These are phyloP conservation scores for Upupa epops DNA, from an alignment of 2,113 vertebrate species.

Conservation along the genomic window DNA sequence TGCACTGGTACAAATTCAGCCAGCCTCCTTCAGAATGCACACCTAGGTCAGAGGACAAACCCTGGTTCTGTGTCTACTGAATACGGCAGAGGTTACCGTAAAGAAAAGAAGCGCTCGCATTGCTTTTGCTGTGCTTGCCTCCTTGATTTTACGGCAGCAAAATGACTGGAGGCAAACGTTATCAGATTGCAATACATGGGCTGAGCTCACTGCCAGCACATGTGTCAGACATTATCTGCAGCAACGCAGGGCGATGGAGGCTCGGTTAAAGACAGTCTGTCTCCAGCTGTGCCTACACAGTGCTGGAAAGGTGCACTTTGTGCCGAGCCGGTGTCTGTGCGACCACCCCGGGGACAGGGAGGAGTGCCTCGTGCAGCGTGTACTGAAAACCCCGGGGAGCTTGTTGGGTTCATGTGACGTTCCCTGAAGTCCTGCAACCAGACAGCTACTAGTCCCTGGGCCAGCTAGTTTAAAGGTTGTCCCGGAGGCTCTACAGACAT, in stretches of 20 bases:
- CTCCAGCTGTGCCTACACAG: background rate
- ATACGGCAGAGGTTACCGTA: background rate
- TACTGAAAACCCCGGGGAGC: background rate
- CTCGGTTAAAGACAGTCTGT: background rate
- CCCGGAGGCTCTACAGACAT: background rate
- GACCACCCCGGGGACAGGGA: fast-evolving
- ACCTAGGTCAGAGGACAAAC: background rate
- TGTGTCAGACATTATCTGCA: background rate
- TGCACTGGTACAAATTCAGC: background rate
- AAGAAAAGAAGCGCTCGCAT: background rate
- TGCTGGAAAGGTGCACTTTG: background rate
- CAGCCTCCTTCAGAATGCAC: background rate
- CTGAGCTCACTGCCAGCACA: background rate
- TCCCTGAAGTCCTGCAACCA: background rate
- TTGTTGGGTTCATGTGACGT: background rate
- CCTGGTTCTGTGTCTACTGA: background rate
- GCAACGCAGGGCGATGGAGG: background rate
- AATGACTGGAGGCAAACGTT: background rate
- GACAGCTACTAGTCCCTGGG: background rate
- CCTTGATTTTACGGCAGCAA: background rate
- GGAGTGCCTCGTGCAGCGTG: background rate
- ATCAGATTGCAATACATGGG: background rate
- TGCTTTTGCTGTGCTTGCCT: background rate
- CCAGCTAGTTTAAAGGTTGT: slow-evolving; percentile 17
- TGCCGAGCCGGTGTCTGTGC: background rate